phyloP scores from a whole-genome alignment of 2,888 invertebrate species.

The Hofmannophila pseudospretella region DNA sequence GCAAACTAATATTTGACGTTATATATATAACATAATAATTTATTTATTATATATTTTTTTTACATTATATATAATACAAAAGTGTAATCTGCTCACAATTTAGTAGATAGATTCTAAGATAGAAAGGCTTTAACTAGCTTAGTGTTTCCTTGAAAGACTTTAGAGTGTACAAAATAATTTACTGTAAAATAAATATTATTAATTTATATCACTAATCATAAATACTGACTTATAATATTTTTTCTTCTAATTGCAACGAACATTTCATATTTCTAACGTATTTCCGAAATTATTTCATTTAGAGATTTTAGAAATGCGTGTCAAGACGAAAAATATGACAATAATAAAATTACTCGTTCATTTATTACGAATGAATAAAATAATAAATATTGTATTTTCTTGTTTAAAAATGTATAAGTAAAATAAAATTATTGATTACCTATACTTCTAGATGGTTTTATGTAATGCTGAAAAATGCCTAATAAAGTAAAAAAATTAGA shows the following conservation, averaged over 20 bases:
- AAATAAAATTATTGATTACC: conserved; percentile 7
- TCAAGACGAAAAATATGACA: conserved; percentile 9
- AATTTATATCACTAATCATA: background rate
- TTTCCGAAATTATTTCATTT: background rate
- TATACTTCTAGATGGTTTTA: conserved; percentile 18
- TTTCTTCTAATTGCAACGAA: conserved; percentile 7
- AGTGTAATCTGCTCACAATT: conserved; percentile 16
- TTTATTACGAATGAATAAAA: conserved; percentile 13
- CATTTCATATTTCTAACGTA: background rate
- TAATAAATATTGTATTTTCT: conserved; percentile 7
- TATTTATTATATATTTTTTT: background rate
- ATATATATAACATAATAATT: too few relatives aligned
- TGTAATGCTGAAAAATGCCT: conserved; percentile 50
- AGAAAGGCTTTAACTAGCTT: conserved; percentile 74
- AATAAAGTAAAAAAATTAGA: conserved; percentile 46
- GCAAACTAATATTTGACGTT: too few relatives aligned
- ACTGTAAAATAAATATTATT: conserved; percentile 23
- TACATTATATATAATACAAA: background rate
- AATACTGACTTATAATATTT: background rate
- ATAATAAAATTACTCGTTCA: conserved; percentile 6
- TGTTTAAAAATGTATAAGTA: conserved; percentile 10
- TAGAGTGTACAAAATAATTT: conserved; percentile 60
- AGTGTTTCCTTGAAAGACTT: conserved; percentile 68
- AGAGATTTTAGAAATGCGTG: conserved; percentile 3
- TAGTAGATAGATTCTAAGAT: conserved; percentile 49